These are phyloP conservation scores for Pecten maximus DNA, from an alignment of 2,888 invertebrate species.

Conservation along the genomic window DNA sequence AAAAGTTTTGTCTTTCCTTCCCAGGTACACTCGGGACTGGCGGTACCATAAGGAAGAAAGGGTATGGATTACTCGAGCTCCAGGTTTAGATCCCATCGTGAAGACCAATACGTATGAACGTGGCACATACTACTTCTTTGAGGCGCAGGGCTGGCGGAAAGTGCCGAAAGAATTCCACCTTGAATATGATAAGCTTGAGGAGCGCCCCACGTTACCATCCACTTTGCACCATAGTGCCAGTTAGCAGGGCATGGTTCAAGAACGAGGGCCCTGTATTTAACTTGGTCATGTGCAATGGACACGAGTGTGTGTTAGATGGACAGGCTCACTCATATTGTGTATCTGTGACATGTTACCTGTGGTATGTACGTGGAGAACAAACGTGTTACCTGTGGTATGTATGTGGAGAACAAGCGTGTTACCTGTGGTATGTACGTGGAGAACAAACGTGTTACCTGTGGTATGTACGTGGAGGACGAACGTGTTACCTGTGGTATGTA, in stretches of 20 bases:
- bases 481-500: background rate
- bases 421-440: background rate
- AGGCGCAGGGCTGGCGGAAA: constrained; percentile 99
- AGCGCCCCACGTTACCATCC: constrained; percentile 86
- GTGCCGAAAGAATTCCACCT: constrained; percentile 99
- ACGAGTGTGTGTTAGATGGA: constrained; percentile 27
- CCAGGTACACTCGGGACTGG: constrained; percentile 98
- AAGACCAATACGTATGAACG: constrained; percentile 98
- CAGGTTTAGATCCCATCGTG: constrained; percentile 95
- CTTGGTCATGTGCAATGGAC: constrained; percentile 40
- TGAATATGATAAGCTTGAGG: constrained; percentile 99
- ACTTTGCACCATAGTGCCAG: constrained; percentile 72
- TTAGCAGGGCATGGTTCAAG: constrained; percentile 54
- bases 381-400: background rate
- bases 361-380: background rate
- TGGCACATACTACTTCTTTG: constrained; percentile 99
- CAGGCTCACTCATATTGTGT: background rate
- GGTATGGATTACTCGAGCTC: constrained; percentile 99
- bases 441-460: background rate
- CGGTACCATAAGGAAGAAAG: constrained; percentile 99
- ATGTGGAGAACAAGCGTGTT: background rate
- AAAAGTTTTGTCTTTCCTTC: constrained; percentile 44
- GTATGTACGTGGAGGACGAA: background rate
- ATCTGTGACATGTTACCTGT: background rate
- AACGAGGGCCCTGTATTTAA: constrained; percentile 21